Percentiles rank a stretch among this genome's conserved stretches.
Evolutionary conservation across 2,113 vertebrate genomes (phyloP).

Genomic region (Theropithecus gelada): DNA sequence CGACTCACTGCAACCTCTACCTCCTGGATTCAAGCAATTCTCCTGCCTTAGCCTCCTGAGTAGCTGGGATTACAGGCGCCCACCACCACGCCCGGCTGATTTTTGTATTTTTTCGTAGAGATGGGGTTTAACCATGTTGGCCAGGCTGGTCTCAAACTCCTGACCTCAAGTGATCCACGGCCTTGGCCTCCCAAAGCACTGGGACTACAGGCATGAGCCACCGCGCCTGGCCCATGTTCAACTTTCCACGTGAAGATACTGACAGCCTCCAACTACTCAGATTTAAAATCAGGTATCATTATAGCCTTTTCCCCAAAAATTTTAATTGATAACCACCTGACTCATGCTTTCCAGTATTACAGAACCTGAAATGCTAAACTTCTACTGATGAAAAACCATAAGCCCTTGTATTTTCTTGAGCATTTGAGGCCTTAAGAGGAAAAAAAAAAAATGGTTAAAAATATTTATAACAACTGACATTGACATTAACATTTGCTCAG

Average conservation of each 20-base stretch:
- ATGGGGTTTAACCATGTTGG: too few relatives aligned
- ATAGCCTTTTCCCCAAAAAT: not conserved
- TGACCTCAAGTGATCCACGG: not conserved
- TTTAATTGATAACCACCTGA: not conserved
- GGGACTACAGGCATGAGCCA: not conserved
- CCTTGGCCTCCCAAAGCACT: not conserved
- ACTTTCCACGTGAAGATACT: not conserved
- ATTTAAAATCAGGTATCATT: not conserved
- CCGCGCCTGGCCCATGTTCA: not conserved
- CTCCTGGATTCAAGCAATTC: too few relatives aligned
- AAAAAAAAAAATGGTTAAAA: not conserved
- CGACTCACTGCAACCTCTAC: too few relatives aligned
- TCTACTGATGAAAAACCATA: not conserved
- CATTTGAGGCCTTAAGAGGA: not conserved
- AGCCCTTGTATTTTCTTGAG: not conserved
- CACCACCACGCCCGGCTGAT: too few relatives aligned
- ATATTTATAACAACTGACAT: not conserved
- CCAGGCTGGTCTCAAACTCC: not conserved
- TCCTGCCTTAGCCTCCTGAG: too few relatives aligned
- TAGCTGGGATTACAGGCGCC: too few relatives aligned
- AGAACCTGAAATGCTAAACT: not conserved
- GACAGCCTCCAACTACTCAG: not conserved
- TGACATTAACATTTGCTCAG: not conserved
- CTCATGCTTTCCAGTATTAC: not conserved
- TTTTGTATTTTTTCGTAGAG: too few relatives aligned